Evolutionary conservation across 2,888 invertebrate genomes (phyloP).

Genomic region (Amphiduros pacificus): DNA sequence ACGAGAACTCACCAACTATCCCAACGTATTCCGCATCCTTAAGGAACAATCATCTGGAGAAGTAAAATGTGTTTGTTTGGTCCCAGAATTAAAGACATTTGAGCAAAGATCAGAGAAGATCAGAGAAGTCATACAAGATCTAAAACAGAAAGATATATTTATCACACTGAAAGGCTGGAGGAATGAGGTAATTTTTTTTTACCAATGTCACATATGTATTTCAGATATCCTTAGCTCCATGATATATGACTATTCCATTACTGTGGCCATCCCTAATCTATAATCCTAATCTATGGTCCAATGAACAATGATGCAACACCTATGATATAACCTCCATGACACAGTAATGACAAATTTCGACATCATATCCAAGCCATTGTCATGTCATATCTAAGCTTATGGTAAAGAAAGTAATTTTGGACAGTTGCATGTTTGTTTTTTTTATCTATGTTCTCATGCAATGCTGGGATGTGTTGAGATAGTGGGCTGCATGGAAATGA

Average conservation of each 20-base stretch:
- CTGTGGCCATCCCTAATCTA: no score
- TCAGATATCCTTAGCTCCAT: background rate
- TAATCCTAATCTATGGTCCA: no score
- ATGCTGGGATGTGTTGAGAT: no score
- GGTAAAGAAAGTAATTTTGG: no score
- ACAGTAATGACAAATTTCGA: no score
- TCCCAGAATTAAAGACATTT: conserved; percentile 72
- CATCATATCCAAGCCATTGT: no score
- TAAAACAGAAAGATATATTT: conserved; percentile 78
- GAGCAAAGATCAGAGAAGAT: conserved; percentile 77
- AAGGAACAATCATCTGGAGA: conserved; percentile 12
- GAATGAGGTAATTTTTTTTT: conserved; percentile 72
- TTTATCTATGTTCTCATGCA: no score
- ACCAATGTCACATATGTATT: background rate
- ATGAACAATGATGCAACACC: no score
- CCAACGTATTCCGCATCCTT: conserved; percentile 67
- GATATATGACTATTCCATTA: background rate
- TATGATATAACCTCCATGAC: no score
- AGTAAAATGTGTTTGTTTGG: conserved; percentile 14
- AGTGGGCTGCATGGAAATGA: no score
- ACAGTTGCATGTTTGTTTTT: no score
- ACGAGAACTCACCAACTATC: conserved; percentile 74
- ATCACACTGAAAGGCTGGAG: conserved; percentile 76
- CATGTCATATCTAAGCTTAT: no score
- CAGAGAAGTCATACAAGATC: conserved; percentile 76